Conservation (phyloP, 2,888 invertebrate species). For the Pachymerium ferrugineum region DNA sequence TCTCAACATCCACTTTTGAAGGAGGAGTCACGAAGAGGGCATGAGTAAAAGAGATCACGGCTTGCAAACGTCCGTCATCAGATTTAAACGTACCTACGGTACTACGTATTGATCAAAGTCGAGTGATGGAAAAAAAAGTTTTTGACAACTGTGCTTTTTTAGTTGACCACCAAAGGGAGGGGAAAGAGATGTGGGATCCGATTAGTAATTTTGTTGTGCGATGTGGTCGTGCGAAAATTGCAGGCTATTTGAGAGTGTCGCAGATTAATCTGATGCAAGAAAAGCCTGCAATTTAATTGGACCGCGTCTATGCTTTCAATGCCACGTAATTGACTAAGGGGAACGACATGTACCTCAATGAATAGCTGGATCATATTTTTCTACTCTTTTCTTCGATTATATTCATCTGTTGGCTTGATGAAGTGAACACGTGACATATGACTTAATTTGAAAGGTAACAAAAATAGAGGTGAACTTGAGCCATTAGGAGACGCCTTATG, state of each 20-base stretch:
- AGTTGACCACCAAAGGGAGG: slow-evolving; percentile 4
- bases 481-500: not conserved
- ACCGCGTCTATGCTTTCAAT: slow-evolving; percentile 2
- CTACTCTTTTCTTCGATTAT: not conserved
- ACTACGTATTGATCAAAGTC: too few species aligned
- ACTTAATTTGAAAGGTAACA: not conserved
- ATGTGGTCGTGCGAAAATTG: not conserved
- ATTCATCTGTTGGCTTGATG: not conserved
- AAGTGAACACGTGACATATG: not conserved
- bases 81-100: too few species aligned
- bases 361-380: not conserved
- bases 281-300: slow-evolving; percentile 8
- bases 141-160: slow-evolving; percentile 1
- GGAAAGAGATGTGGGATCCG: slow-evolving; percentile 1
- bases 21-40: not conserved
- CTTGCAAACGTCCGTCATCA: not conserved
- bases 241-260: not conserved
- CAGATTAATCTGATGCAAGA: slow-evolving; percentile 13
- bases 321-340: slow-evolving; percentile 9
- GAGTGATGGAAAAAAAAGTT: not conserved
- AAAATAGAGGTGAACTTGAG: not conserved
- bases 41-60: too few species aligned
- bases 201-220: not conserved
- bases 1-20: not conserved
- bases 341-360: not conserved